These are phyloP conservation scores for Chelonus formosanus DNA, from an alignment of 2,888 invertebrate species.

Conservation along the genomic window DNA sequence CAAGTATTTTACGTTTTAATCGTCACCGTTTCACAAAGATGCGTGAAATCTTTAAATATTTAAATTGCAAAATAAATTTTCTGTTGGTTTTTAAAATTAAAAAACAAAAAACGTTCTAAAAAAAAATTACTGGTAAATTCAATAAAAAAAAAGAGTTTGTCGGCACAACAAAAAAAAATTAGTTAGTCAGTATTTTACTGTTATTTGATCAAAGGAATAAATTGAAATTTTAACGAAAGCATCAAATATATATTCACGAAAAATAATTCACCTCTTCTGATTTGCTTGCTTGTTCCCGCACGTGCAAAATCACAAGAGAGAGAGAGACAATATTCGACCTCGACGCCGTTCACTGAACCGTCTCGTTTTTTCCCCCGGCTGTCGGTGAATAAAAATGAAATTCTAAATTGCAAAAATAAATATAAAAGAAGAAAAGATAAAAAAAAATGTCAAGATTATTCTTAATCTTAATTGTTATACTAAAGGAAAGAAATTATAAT, in stretches of 20 bases:
- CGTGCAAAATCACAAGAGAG: conserved; percentile 18
- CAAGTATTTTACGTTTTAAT: too few relatives aligned
- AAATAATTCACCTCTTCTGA: conserved; percentile 19
- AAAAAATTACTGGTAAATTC: too few relatives aligned
- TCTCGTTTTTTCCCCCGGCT: conserved; percentile 27
- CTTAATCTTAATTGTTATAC: conserved; percentile 13
- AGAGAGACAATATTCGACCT: conserved; percentile 34
- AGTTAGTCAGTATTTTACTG: too few relatives aligned
- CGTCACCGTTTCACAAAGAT: too few relatives aligned
- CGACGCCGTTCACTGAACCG: conserved; percentile 37
- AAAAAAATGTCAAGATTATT: not conserved
- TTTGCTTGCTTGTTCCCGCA: conserved; percentile 29
- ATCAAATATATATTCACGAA: conserved; percentile 17
- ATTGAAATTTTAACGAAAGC: conserved; percentile 1
- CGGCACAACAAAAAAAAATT: not conserved
- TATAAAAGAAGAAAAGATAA: not conserved
- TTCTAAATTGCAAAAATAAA: conserved; percentile 24
- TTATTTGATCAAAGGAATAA: too few relatives aligned
- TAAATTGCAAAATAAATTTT: too few relatives aligned
- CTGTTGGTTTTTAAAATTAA: too few relatives aligned
- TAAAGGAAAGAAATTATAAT: conserved; percentile 7
- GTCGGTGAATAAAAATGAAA: conserved; percentile 30
- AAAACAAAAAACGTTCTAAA: too few relatives aligned
- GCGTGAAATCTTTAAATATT: too few relatives aligned
- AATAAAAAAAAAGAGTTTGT: too few relatives aligned